These are phyloP conservation scores for Strongylocentrotus purpuratus DNA, from an alignment of 35 echinoderm and acorn worm genomes.

Conservation along the genomic window DNA sequence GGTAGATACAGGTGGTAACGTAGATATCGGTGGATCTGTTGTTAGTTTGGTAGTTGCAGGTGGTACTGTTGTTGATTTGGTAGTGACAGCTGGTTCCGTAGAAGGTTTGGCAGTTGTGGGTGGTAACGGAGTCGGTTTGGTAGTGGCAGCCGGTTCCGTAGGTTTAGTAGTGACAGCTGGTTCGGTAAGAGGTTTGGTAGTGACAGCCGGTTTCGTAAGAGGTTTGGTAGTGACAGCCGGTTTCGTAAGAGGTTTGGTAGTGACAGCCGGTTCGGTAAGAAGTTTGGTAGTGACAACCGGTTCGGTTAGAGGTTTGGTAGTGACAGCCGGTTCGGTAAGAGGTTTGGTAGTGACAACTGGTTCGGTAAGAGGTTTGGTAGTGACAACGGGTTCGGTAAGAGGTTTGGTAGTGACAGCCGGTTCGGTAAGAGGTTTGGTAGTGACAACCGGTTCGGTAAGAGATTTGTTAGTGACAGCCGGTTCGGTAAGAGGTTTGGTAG, in stretches of 20 bases:
- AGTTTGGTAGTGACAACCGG: not conserved
- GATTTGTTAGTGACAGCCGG: no score
- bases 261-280: not conserved
- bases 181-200: no score
- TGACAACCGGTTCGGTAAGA: no score
- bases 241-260: no score
- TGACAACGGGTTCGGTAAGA: no score
- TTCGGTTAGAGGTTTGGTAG: not conserved
- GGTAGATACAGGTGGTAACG: not conserved
- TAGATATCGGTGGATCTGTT: not conserved
- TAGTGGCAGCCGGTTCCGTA: not conserved
- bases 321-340: not conserved
- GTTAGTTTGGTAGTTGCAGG: no score
- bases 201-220: not conserved
- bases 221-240: not conserved
- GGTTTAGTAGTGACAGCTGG: not conserved
- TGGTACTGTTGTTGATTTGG: no score
- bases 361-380: not conserved
- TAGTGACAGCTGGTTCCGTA: not conserved
- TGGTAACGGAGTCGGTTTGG: no score
- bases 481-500: no score
- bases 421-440: no score
- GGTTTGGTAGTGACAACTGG: not conserved
- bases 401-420: no score
- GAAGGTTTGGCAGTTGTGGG: not conserved